A percentile compares a stretch with the other conserved stretches of the same genome.
Evolutionary conservation across 2,888 invertebrate species (phyloP).

Genomic region (Pristionchus fissidentatus): DNA sequence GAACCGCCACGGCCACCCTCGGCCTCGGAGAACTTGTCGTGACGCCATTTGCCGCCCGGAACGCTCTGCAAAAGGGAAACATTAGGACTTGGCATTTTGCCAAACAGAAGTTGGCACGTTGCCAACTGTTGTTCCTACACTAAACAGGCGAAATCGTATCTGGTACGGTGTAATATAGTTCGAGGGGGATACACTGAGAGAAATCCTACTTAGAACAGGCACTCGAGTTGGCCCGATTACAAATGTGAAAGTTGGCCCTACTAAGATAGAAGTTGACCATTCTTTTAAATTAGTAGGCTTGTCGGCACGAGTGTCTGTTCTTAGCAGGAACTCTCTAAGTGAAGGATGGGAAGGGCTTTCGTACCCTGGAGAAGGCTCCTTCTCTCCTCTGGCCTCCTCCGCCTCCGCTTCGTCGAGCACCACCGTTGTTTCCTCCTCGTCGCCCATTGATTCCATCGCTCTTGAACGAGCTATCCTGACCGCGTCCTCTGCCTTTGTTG

Average conservation of each 20-base stretch:
- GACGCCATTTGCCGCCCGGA: slow-evolving; percentile 44
- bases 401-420: not conserved
- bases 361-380: slow-evolving; percentile 42
- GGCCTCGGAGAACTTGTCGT: slow-evolving; percentile 46
- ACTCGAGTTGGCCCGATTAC: too few species aligned
- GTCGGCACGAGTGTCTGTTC: too few species aligned
- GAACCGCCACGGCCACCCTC: not conserved
- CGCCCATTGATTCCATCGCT: slow-evolving; percentile 27
- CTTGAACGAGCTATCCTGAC: slow-evolving; percentile 39
- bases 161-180: too few species aligned
- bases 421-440: not conserved
- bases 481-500: not conserved
- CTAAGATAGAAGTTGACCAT: not conserved
- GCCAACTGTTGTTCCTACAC: too few species aligned
- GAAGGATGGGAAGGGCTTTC: not conserved
- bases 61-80: slow-evolving; percentile 20
- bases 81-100: too few species aligned
- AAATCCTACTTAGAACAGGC: too few species aligned
- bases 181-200: too few species aligned
- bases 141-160: too few species aligned
- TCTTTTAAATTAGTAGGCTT: too few species aligned
- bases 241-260: too few species aligned
- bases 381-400: slow-evolving; percentile 30
- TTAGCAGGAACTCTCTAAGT: not conserved
- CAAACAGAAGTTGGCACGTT: too few species aligned